Conservation (phyloP, 2,797 vertebrate genomes). For the Lepilemur septentrionalis region DNA sequence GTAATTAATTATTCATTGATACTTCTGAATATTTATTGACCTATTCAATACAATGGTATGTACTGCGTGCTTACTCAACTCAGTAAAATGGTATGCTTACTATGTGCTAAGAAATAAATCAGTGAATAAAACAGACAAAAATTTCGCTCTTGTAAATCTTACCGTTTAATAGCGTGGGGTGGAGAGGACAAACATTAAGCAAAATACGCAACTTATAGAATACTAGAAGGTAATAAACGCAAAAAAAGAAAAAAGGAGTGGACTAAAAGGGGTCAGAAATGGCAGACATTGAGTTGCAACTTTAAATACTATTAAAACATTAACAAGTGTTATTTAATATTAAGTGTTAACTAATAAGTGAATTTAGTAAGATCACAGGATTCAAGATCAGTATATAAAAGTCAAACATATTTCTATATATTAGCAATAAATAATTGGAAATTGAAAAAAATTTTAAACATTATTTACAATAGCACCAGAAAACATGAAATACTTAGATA, state of each 20-base stretch:
- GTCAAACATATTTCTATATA: background rate
- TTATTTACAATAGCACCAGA: no score
- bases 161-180: background rate
- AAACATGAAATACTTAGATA: no score
- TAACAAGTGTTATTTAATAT: background rate
- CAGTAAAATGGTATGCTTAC: background rate
- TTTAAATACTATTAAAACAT: background rate
- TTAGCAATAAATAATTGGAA: no score
- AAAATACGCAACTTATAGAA: background rate
- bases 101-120: background rate
- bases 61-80: no score
- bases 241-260: background rate
- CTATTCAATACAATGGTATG: background rate
- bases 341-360: background rate
- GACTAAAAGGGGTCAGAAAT: background rate
- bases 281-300: background rate
- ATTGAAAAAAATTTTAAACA: no score
- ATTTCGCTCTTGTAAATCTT: background rate
- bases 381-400: background rate
- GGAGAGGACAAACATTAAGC: background rate
- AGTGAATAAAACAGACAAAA: background rate
- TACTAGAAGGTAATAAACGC: background rate
- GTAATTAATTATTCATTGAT: background rate
- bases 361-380: background rate
- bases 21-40: background rate